Conservation (phyloP, 2,797 vertebrate species). For the Sebastiscus tertius region DNA sequence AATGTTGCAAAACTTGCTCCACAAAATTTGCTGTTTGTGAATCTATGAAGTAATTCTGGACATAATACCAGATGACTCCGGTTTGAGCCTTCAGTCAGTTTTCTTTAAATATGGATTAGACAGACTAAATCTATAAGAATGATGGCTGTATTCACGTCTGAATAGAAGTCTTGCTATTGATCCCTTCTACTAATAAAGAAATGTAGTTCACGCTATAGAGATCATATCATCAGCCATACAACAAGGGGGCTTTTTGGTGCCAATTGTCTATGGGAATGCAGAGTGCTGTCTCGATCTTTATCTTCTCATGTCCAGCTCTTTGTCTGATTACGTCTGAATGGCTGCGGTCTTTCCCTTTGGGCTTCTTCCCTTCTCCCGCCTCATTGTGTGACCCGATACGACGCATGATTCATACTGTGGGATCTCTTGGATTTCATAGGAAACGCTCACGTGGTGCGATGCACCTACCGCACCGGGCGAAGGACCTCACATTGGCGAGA, state of each 20-base stretch:
- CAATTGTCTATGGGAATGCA: slow-evolving; percentile 40
- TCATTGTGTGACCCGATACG: slow-evolving; percentile 67
- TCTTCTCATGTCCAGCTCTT: slow-evolving; percentile 70
- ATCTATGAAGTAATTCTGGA: slow-evolving; percentile 35
- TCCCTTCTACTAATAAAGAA: slow-evolving; percentile 14
- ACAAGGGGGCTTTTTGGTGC: slow-evolving; percentile 44
- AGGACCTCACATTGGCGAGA: slow-evolving; percentile 3
- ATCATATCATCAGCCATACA: slow-evolving; percentile 36
- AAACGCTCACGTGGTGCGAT: slow-evolving; percentile 33
- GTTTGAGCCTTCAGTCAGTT: neutral
- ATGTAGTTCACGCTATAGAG: slow-evolving; percentile 15
- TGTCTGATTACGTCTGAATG: slow-evolving; percentile 66
- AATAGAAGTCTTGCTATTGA: neutral
- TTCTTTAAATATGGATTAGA: neutral
- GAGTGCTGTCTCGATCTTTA: slow-evolving; percentile 55
- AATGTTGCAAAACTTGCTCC: neutral
- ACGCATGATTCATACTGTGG: slow-evolving; percentile 55
- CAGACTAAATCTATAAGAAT: neutral
- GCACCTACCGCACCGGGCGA: slow-evolving; percentile 11
- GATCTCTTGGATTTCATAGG: slow-evolving; percentile 67
- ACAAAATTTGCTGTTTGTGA: neutral
- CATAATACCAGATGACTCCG: slow-evolving; percentile 7
- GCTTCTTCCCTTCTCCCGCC: slow-evolving; percentile 47
- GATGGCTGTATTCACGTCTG: neutral
- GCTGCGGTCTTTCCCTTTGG: slow-evolving; percentile 60